Evolutionary conservation across 2,888 invertebrate genomes (phyloP), one percentile per base, ranked within the genome.

Genomic region (Unio delphinus): DNA sequence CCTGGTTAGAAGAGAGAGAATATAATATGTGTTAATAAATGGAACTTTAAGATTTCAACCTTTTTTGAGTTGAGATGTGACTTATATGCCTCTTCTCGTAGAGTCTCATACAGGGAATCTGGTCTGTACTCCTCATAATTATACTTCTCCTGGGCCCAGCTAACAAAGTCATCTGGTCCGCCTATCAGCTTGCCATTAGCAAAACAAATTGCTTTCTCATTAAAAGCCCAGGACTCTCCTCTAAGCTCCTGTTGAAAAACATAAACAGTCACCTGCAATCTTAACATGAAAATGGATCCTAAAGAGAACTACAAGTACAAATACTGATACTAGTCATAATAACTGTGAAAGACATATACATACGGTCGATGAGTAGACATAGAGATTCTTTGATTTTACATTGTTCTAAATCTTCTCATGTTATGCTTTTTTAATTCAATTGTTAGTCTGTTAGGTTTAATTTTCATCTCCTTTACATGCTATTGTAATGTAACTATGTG

Each of bases 171-270:
- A n/a, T 84, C 78, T 11, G 88, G 85, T 28, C 88, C 88, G 26
- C 90, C 90, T 59, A 87, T 79, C 28, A 88, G 72, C 28, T 84
- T 68, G 20, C 83, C 83, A 78, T 89, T 87, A 15, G 86, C 78
- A 79, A 88, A 90, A 45, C 84, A 79, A 58, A 90, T 86, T 3
- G 86, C 87, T 66, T 87, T 86, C 28, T 87, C 87, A 30, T 81
- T 65, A 70, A 89, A 90, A 20, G 78, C 78, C 90, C 90, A 90
- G 20, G 84, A 81, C 67, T 90, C 89, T 62, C 89, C 89, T 75
- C 85, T 76, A 61, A 90, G 71, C 69, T 87, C 87, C 89, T 90
- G 69, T 20, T 56, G 54, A 58, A 66, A 60, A 54, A 60, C 26
- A 54, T 34, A 45, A 45, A 34, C 34, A 45, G 45, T 45, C 11